Evolutionary conservation across 1,140 invertebrate species (phyloP), one percentile per base, ranked within the genome.

Genomic region (Batillaria attramentaria): DNA sequence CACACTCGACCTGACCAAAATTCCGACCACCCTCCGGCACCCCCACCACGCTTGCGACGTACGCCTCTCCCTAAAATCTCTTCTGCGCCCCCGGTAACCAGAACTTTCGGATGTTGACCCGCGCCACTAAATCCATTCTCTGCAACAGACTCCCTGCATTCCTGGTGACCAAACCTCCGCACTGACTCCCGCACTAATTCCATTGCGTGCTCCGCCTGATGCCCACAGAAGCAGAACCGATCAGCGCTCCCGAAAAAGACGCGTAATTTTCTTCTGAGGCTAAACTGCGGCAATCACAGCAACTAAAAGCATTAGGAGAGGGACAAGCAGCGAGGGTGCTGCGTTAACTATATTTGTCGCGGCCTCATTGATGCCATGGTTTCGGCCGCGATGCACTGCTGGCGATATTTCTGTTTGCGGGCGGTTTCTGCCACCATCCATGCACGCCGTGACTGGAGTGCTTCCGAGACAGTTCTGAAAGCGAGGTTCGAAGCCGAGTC

Each of bases 271-370:
- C 54, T 60, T 37, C 39, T 42, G 46, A 37, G n/a, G 35, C 72
- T 73, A 31, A 73, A 73, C 72, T 57, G 72, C 68, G 28, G 68
- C 68, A 24, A 70, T 39, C 31, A 70, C 28, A 37, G 68, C 37
- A 42, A 70, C 46, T 73, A 73, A 73, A 60, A 57, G 72, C 50
- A 60, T 73, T 39, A 39, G 72, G 10, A 35, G 46, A 50, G 16
- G 50, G 33, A 39, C 6, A 60, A 39, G 54, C n/a, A 41, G 66
- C 42, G 72, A 57, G 43, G 28, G 46, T 39, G 46, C 72, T 35
- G 46, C 24, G 50, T 50, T 73, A 57, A 73, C 72, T 57, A n/a
- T 50, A 57, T 73, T 73, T 73, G 46, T 37, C 72, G 31, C 20
- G 8, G 5, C 66, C 18, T 69, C 33, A 20, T 20, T 24, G 35